Base-by-base conservation (phyloP, 2,797 vertebrate genomes). In the Setipinna tenuifilis region DNA sequence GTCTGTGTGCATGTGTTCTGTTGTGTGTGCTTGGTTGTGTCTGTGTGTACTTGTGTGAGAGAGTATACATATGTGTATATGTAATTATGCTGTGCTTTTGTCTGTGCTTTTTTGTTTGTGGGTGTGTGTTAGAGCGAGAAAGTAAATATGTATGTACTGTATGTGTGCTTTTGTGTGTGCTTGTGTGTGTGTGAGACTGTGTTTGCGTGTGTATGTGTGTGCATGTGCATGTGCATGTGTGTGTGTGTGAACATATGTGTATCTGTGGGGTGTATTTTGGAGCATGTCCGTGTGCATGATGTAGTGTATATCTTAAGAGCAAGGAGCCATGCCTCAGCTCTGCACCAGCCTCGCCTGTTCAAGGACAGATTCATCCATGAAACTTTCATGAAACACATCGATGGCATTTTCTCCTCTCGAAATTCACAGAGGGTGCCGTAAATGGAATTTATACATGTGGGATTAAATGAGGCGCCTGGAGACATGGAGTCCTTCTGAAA, bases 71-170 rank as follows among this genome's bases (percentile, higher is more conserved):
- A 12, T 71, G 28, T 71, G 14, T 71, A 25, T 35, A 25, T 35
- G 28, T 71, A 25, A 4, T n/a, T 48, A 14, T 71, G 28, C 31
- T 14, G 25, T 35, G 28, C 28, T 25, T 71, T 11, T 81, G 23
- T 21, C 16, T 21, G 50, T 83, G 86, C 86, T 88, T 91, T 90
- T 87, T 83, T 89, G 61, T 50, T 16, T 84, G 85, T 44, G 16
- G 41, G 31, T 75, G 14, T 75, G 78, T 9, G 50, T 54, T 10
- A 54, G 7, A 54, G 50, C 14, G 50, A 54, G 50, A 3, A 54
- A 54, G 14, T 54, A 54, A 54, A 54, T 54, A 54, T 14, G 9
- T 10, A 54, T 14, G 5, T 54, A 14, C 50, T 54, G 35, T 41
- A 5, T 87, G 84, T 89, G 58, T 50, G 21, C 83, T 83, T 41